Percentiles rank a stretch among this genome's conserved stretches.
These are phyloP conservation scores for Apodemia duryi DNA, from an alignment of 2,888 invertebrate species.

Conservation along the genomic window DNA sequence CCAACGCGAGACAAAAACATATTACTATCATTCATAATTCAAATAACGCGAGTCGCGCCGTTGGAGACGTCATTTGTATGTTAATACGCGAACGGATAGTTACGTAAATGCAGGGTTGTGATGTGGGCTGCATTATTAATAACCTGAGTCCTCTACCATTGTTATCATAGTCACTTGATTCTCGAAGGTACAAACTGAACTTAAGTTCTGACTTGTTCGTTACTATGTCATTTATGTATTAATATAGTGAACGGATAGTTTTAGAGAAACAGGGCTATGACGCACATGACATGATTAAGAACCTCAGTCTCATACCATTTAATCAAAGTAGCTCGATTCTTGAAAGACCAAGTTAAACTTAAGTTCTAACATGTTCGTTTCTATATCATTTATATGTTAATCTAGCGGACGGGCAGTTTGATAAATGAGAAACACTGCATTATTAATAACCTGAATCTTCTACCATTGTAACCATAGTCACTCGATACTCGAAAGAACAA, in stretches of 20 bases:
- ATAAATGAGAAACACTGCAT: constrained; percentile 30
- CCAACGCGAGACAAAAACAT: constrained; percentile 5
- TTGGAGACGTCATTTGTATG: constrained; percentile 36
- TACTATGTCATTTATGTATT: no score
- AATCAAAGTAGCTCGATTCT: background rate
- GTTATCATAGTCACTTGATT: constrained; percentile 8
- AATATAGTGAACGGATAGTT: no score
- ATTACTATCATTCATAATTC: constrained; percentile 8
- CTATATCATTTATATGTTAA: constrained; percentile 36
- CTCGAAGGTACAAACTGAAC: background rate
- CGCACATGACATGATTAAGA: constrained; percentile 30
- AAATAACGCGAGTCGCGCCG: constrained; percentile 20
- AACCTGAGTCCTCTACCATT: constrained; percentile 9
- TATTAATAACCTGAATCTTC: constrained; percentile 20
- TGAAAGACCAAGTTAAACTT: no score
- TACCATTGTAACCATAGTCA: constrained; percentile 4
- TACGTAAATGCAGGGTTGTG: constrained; percentile 28
- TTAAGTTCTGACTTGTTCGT: background rate
- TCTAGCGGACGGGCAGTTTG: constrained; percentile 29
- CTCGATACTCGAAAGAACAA: background rate
- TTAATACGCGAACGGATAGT: constrained; percentile 33
- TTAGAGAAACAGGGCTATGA: background rate
- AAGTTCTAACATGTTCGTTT: no score
- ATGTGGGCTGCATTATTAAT: constrained; percentile 31
- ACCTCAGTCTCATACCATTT: background rate